Percentiles rank a stretch among this genome's conserved stretches.
phyloP scores from a whole-genome alignment of 1,140 invertebrate species.

The Ladona fulva region DNA sequence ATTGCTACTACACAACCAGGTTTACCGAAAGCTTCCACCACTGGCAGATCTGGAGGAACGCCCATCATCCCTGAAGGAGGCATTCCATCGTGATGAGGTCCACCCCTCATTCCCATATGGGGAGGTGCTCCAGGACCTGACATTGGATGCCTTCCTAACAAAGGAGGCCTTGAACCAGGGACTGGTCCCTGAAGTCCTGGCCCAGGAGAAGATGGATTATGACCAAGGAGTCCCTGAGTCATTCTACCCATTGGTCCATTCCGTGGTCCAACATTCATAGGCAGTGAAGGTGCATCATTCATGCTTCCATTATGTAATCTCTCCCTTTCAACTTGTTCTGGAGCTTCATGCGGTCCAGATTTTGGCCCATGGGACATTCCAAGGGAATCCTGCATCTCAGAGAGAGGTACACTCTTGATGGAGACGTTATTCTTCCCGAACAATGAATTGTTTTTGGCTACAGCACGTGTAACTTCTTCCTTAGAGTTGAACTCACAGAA shows the following conservation, averaged over 20 bases:
- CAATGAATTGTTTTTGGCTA: slow-evolving; percentile 54
- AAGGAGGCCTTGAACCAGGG: not conserved
- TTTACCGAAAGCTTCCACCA: slow-evolving; percentile 55
- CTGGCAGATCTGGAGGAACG: slow-evolving; percentile 19
- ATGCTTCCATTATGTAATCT: slow-evolving; percentile 29
- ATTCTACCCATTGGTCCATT: not conserved
- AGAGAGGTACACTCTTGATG: slow-evolving; percentile 53
- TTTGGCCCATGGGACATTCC: slow-evolving; percentile 25
- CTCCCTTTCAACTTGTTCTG: slow-evolving; percentile 12
- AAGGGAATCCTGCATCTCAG: slow-evolving; percentile 44
- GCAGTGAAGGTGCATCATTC: not conserved
- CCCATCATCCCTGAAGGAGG: slow-evolving; percentile 10
- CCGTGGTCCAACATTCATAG: not conserved
- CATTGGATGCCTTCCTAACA: not conserved
- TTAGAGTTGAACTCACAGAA: slow-evolving; percentile 70
- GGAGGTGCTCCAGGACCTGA: not conserved
- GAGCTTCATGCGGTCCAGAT: not conserved
- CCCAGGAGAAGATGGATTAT: not conserved
- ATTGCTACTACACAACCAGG: slow-evolving; percentile 73
- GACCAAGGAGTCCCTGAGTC: not conserved
- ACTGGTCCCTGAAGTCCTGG: not conserved
- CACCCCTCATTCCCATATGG: not conserved
- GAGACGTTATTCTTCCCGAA: slow-evolving; percentile 55
- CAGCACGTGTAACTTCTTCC: slow-evolving; percentile 58
- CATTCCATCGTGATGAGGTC: not conserved